Base-by-base conservation (phyloP, 2,888 invertebrate species). In the Hirtodrosophila trivittata region DNA sequence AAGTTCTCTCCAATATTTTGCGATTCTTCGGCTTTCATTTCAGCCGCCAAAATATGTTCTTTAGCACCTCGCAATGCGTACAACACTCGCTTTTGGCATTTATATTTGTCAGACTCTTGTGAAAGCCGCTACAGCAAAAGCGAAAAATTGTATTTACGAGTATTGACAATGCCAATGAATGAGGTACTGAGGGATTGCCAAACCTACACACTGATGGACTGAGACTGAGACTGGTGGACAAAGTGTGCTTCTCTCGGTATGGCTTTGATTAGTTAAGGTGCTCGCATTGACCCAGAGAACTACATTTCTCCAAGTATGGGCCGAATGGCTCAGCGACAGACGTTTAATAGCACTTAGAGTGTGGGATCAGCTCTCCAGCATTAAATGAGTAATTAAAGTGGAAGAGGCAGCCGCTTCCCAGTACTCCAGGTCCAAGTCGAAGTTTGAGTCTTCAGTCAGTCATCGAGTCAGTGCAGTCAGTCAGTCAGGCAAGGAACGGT, bases 251-350 rank as follows among this genome's bases (percentile, higher is more conserved):
- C 45, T 45, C 68, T 68, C 45, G 56, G 25, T 35, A 55, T 46
- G 41, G 55, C 57, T 84, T 45, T 72, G 78, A 80, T 80, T 80
- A 77, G 80, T 85, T 75, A 72, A 75, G 80, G 85, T 85, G 51
- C 54, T 77, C 80, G 80, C 78, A 82, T 85, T 80, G 85, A 80
- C 80, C 80, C 85, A 80, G 55, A 85, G 80, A 80, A 84, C 78
- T 84, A 84, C 77, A 81, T 85, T 84, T 58, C 67, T 10, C 54
- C 43, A 8, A 47, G 42, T 16, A 39, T 41, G 45, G 43, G 43
- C 30, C n/a, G 66, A 47, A n/a, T 38, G 43, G 46, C 30, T 6
- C 25, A 21, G 41, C 16, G 50, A 50, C 62, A 39, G 60, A 57
- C 57, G 57, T 42, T 66, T 55, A 55, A 55, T 63, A 64, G 59